These are phyloP conservation scores for Phymastichus coffea DNA, from an alignment of 1,140 invertebrate species.

Conservation along the genomic window DNA sequence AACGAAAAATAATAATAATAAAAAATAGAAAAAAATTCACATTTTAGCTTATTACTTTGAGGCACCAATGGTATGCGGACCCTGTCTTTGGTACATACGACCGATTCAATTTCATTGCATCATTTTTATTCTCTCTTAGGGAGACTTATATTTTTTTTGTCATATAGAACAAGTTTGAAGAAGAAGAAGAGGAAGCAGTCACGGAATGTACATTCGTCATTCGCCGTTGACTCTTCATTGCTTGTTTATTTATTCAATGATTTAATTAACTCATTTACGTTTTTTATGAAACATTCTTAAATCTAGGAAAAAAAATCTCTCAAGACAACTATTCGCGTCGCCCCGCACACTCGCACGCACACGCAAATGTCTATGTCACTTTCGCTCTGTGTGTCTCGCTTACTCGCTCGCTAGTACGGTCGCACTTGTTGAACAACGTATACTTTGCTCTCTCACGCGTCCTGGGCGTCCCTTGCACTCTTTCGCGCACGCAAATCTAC, in stretches of 20 bases:
- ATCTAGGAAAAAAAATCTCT: constrained; percentile 19
- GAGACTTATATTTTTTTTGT: too few species aligned
- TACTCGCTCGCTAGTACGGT: not conserved
- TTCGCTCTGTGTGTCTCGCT: not conserved
- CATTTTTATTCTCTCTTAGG: constrained; percentile 36
- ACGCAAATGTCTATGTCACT: too few species aligned
- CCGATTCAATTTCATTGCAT: constrained; percentile 51
- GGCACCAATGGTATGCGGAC: constrained; percentile 59
- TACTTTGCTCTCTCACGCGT: constrained; percentile 2
- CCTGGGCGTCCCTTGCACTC: constrained; percentile 5
- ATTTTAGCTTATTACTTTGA: constrained; percentile 51
- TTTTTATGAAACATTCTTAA: too few species aligned
- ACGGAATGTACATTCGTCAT: constrained; percentile 27
- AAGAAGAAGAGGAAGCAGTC: constrained; percentile 29
- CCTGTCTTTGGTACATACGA: constrained; percentile 59
- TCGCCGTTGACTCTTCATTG: constrained; percentile 27
- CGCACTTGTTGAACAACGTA: too few species aligned
- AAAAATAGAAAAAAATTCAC: constrained; percentile 53
- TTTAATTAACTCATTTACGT: too few species aligned
- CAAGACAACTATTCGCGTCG: not conserved
- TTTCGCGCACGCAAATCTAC: constrained; percentile 15
- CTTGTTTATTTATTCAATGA: constrained; percentile 22
- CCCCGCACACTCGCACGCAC: not conserved
- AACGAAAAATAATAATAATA: constrained; percentile 29
- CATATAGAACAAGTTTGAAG: too few species aligned